A percentile compares a stretch with the other conserved stretches of the same genome.
These are phyloP conservation scores for Drosophila melanosoma DNA, from an alignment of 2,888 invertebrate genomes.

Conservation along the genomic window DNA sequence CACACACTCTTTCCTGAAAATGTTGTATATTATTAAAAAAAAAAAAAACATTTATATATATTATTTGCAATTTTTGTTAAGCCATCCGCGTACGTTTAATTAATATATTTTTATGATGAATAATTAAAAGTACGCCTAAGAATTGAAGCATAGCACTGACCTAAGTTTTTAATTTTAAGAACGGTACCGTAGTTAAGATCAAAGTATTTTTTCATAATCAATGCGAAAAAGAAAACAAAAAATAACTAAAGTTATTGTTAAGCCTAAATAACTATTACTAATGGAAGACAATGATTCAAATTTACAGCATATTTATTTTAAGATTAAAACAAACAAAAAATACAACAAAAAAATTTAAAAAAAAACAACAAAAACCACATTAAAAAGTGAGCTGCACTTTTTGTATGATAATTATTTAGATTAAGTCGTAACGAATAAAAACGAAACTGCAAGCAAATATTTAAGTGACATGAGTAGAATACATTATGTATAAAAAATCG, in stretches of 20 bases:
- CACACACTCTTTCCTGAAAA: slow-evolving; percentile 14
- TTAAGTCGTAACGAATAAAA: slow-evolving; percentile 64
- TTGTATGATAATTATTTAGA: slow-evolving; percentile 65
- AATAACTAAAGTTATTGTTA: slow-evolving; percentile 41
- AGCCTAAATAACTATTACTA: slow-evolving; percentile 48
- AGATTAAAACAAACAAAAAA: slow-evolving; percentile 33
- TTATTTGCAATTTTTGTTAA: slow-evolving; percentile 73
- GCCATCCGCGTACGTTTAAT: slow-evolving; percentile 50
- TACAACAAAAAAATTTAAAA: slow-evolving; percentile 11
- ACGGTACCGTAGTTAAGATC: slow-evolving; percentile 45
- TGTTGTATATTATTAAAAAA: slow-evolving; percentile 57
- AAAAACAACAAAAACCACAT: slow-evolving; percentile 12
- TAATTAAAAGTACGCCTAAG: slow-evolving; percentile 37
- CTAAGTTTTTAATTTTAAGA: slow-evolving; percentile 62
- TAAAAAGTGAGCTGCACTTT: slow-evolving; percentile 44
- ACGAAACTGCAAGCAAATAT: slow-evolving; percentile 63
- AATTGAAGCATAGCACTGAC: slow-evolving; percentile 71
- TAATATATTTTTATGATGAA: slow-evolving; percentile 27
- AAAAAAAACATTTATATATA: slow-evolving; percentile 21
- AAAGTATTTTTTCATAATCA: slow-evolving; percentile 68
- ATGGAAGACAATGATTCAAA: slow-evolving; percentile 72
- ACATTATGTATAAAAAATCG: slow-evolving; percentile 68
- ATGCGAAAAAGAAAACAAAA: slow-evolving; percentile 21
- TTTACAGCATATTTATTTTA: slow-evolving; percentile 59
- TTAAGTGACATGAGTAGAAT: slow-evolving; percentile 64